Evolutionary conservation across 2,113 vertebrate genomes (phyloP).

Genomic region (Natator depressus): DNA sequence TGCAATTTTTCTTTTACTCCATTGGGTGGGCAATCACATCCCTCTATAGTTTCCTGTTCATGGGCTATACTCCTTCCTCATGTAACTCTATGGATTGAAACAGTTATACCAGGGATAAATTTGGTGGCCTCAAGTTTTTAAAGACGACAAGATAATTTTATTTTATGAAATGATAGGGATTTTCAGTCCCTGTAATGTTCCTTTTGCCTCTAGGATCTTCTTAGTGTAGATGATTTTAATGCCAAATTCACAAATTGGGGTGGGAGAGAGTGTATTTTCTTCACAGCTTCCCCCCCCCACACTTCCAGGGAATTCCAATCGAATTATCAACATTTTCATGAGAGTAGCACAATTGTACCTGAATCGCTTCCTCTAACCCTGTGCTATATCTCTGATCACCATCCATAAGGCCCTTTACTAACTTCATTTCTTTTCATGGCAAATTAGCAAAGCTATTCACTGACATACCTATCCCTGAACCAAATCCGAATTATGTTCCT

Average conservation of each 20-base stretch:
- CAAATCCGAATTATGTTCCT: constrained; percentile 61
- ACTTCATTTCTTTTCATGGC: constrained; percentile 71
- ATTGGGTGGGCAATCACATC: constrained; percentile 24
- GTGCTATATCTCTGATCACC: constrained; percentile 52
- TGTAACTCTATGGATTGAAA: neutral
- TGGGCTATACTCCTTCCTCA: neutral
- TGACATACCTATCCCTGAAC: constrained; percentile 71
- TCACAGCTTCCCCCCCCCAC: constrained; percentile 26
- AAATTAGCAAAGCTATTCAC: constrained; percentile 77
- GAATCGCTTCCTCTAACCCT: constrained; percentile 35
- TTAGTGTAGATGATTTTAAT: constrained; percentile 36
- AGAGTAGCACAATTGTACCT: constrained; percentile 55
- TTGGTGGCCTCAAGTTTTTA: neutral
- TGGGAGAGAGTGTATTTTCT: constrained; percentile 18
- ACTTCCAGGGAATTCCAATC: neutral
- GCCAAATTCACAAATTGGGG: constrained; percentile 24
- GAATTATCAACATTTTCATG: neutral
- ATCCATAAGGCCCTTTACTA: constrained; percentile 69
- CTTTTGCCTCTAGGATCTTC: constrained; percentile 38
- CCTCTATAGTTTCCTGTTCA: constrained; percentile 28
- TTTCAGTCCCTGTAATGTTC: constrained; percentile 45
- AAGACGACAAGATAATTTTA: neutral
- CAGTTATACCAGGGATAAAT: neutral
- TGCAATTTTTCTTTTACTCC: constrained; percentile 13
- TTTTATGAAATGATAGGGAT: constrained; percentile 12